A percentile compares a stretch with the other conserved stretches of the same genome.
Evolutionary conservation across 2,888 invertebrate species (phyloP).

Genomic region (Drosophila paranaensis): DNA sequence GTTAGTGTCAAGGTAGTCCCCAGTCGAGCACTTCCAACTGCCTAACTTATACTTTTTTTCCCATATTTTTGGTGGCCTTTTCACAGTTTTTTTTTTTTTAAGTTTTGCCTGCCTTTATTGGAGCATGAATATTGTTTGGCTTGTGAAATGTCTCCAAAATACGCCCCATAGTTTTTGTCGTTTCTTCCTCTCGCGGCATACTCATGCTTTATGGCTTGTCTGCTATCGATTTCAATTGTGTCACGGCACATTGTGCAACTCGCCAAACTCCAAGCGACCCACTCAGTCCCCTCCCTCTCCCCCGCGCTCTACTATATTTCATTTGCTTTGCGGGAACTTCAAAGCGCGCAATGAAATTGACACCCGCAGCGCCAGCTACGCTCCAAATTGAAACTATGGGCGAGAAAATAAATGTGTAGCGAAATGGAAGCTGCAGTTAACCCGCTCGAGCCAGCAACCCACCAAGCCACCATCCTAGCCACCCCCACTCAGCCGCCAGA

Average conservation of each 20-base stretch:
- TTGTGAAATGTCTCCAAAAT: slow-evolving; percentile 21
- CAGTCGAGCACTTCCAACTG: neutral
- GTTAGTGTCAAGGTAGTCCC: neutral
- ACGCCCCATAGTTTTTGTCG: slow-evolving; percentile 57
- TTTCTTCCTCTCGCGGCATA: slow-evolving; percentile 15
- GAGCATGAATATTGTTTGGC: slow-evolving; percentile 14
- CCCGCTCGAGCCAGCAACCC: slow-evolving; percentile 4
- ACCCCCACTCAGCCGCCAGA: slow-evolving; percentile 3
- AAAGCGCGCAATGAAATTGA: slow-evolving; percentile 76
- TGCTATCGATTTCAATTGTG: slow-evolving; percentile 77
- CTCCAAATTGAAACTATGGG: slow-evolving; percentile 72
- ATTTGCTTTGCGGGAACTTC: slow-evolving; percentile 57
- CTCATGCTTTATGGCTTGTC: slow-evolving; percentile 38
- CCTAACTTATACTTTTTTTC: neutral
- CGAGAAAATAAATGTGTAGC: slow-evolving; percentile 74
- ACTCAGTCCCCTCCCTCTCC: neutral
- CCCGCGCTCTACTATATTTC: slow-evolving; percentile 22
- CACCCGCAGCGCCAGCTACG: slow-evolving; percentile 70
- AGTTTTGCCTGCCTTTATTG: neutral
- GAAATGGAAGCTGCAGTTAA: slow-evolving; percentile 64
- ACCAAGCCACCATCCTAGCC: neutral
- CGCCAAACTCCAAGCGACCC: neutral
- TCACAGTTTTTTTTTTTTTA: neutral
- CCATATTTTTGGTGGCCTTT: neutral
- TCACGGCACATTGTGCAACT: slow-evolving; percentile 44